A percentile compares a stretch with the other conserved stretches of the same genome.
phyloP scores from a whole-genome alignment of 2,888 invertebrate genomes.

The Argyresthia goedartella region DNA sequence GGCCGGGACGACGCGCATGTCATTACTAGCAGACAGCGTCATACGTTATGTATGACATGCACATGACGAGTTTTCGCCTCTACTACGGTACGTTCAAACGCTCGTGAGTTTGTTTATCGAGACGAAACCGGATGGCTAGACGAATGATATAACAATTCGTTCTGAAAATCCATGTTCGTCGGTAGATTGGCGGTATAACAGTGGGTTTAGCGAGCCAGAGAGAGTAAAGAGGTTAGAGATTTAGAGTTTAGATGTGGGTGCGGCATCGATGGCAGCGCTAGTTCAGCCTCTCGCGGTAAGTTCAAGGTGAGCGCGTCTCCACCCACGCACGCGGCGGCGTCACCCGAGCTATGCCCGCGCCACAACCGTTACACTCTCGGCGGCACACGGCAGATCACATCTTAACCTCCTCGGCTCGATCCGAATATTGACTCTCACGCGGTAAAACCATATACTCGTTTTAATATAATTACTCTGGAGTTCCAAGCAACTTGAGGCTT shows the following conservation, averaged over 20 bases:
- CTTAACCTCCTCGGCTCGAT: neutral
- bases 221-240: neutral
- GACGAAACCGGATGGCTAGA: neutral
- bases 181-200: too few species aligned
- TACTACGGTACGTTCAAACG: slow-evolving; percentile 1
- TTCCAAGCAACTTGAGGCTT: too few species aligned
- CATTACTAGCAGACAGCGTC: slow-evolving; percentile 29
- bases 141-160: neutral
- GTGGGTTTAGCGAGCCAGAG: too few species aligned
- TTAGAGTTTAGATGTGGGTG: slow-evolving; percentile 4
- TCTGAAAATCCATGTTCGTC: neutral
- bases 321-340: slow-evolving; percentile 43
- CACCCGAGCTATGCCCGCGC: too few species aligned
- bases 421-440: neutral
- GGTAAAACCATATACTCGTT: neutral
- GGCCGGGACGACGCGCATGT: neutral
- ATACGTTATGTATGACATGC: slow-evolving; percentile 44
- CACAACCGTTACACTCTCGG: slow-evolving; percentile 47
- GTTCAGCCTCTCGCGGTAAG: slow-evolving; percentile 50
- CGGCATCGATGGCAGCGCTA: slow-evolving; percentile 11
- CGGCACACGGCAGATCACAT: neutral
- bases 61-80: slow-evolving; percentile 29
- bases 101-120: neutral
- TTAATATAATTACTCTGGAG: too few species aligned
- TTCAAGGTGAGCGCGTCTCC: slow-evolving; percentile 69